Conservation (phyloP, 2,113 vertebrate genomes). For the Pelecanus crispus region DNA sequence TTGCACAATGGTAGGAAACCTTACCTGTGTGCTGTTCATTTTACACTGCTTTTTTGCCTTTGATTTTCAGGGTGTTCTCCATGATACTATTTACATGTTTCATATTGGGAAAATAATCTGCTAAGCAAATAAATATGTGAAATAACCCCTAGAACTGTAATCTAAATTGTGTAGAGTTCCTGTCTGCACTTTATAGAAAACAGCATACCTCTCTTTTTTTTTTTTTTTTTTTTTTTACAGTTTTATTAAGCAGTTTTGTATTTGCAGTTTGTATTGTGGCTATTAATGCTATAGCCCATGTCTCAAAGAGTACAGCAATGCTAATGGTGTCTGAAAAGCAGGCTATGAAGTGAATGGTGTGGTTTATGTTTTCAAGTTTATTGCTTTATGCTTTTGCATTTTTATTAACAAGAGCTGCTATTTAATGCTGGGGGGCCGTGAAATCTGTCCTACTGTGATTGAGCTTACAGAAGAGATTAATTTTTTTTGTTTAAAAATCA, state of each 20-base stretch:
- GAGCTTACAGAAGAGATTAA: not conserved
- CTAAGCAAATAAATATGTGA: not conserved
- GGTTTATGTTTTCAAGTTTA: conserved; percentile 7
- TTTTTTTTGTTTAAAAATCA: not conserved
- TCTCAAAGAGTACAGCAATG: not conserved
- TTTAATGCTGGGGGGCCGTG: not conserved
- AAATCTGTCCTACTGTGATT: not conserved
- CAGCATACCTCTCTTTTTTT: not conserved
- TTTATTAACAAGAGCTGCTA: not conserved
- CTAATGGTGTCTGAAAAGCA: not conserved
- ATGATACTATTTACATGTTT: not conserved
- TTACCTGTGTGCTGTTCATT: not conserved
- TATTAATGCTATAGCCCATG: not conserved
- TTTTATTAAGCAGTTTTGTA: not conserved
- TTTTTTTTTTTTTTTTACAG: not conserved
- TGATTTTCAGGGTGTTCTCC: not conserved
- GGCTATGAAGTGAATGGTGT: not conserved
- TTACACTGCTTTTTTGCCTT: not conserved
- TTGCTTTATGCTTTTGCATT: not conserved
- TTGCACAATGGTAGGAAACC: not conserved
- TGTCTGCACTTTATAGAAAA: not conserved
- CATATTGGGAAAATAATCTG: not conserved
- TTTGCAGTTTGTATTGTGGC: not conserved
- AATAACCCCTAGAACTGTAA: not conserved
- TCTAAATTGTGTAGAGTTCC: not conserved